Percentiles rank a stretch among this genome's conserved stretches.
Evolutionary conservation across 2,797 vertebrate genomes (phyloP).

Genomic region (Sebastes variabilis): DNA sequence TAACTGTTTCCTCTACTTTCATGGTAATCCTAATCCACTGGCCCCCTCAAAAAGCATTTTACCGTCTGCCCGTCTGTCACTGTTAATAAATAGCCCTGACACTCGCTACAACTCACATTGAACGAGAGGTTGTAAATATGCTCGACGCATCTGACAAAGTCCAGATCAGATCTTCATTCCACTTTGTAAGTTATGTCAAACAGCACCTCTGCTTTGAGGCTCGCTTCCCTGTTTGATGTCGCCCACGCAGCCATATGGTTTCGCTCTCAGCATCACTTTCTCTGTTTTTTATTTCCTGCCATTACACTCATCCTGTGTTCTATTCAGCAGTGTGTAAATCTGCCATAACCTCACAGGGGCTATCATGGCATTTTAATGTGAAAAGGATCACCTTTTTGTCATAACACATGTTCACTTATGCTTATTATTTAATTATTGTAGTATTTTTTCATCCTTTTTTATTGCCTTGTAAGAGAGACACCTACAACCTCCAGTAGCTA

Average conservation of each 20-base stretch:
- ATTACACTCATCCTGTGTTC: conserved; percentile 50
- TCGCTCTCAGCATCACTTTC: conserved; percentile 53
- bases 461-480: background rate
- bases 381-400: conserved; percentile 39
- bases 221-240: conserved; percentile 64
- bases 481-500: background rate
- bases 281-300: conserved; percentile 60
- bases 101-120: conserved; percentile 24
- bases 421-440: background rate
- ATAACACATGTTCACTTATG: conserved; percentile 9
- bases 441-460: conserved; percentile 6
- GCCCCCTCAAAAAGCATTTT: conserved; percentile 26
- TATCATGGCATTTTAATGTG: conserved; percentile 38
- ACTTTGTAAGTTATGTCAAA: conserved; percentile 72
- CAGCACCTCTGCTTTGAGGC: conserved; percentile 68
- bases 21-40: conserved; percentile 36
- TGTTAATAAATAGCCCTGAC: conserved; percentile 43
- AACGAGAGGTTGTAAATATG: conserved; percentile 59
- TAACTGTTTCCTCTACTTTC: conserved; percentile 34
- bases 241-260: conserved; percentile 70
- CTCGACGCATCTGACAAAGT: conserved; percentile 55
- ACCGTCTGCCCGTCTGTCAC: conserved; percentile 38
- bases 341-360: conserved; percentile 41
- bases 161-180: conserved; percentile 72
- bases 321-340: conserved; percentile 66